Evolutionary conservation across 2,797 vertebrate species (phyloP).

Genomic region (Coluber constrictor): DNA sequence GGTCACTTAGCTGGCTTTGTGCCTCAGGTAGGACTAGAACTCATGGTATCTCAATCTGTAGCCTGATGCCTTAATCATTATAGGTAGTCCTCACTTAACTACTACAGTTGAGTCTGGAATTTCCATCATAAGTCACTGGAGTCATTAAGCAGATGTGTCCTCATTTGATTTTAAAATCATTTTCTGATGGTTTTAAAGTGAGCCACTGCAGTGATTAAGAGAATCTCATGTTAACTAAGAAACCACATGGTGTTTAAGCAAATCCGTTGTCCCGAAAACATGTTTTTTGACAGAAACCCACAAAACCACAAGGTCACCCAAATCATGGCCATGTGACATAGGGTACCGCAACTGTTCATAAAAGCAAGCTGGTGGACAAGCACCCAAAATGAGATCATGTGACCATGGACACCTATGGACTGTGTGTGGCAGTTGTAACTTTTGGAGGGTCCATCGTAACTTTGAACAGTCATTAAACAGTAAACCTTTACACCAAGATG

Average conservation of each 20-base stretch:
- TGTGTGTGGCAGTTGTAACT: not conserved
- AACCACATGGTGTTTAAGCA: not conserved
- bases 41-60: not conserved
- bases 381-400: not conserved
- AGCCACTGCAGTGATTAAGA: not conserved
- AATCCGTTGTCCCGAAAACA: not conserved
- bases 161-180: not conserved
- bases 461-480: not conserved
- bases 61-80: not conserved
- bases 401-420: too few species aligned
- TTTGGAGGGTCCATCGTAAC: not conserved
- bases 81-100: not conserved
- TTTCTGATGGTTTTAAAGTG: not conserved
- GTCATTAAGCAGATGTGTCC: not conserved
- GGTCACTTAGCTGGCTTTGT: not conserved
- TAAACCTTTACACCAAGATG: not conserved
- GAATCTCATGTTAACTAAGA: not conserved
- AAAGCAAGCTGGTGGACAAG: not conserved
- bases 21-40: not conserved
- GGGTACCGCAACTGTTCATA: not conserved
- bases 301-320: not conserved
- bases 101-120: not conserved
- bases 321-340: not conserved
- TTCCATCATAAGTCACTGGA: not conserved
- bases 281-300: not conserved